Base-by-base conservation (phyloP, 2,113 vertebrate genomes). In the Cyprinus carpio region DNA sequence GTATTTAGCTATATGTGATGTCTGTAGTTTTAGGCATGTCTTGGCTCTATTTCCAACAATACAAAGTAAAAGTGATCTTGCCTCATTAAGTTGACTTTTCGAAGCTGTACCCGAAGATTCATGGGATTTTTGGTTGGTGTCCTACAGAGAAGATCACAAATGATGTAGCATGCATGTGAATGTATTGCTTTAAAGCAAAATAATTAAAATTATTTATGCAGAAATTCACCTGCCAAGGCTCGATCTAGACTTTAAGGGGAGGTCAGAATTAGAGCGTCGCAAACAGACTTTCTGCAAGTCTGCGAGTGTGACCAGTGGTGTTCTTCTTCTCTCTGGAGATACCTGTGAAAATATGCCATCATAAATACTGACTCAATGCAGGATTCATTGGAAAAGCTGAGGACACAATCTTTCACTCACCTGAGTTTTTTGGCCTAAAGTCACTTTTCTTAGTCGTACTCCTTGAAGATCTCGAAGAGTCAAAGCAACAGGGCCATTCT, bases 391-490 rank as follows among this genome's bases (percentile, higher is more conserved):
- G 20, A 0, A 18, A 81, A 49, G 34, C 1, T 40, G 20, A 20
- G 65, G 15, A 67, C 4, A 65, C 29, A 72, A 15, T 15, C 27
- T 23, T 6, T 82, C 58, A 25, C 81, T 80, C 81, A 86, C 90
- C 84, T 69, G 92, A 10, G 67, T 13, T 89, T 11, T 71, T 88
- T 20, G 0, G 65, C 80, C 79, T 81, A 75, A 56, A 40, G 49
- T 90, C 77, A 93, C 94, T 85, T 95, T 96, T 88, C 93, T 95
- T 75, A 97, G 89, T 87, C 94, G 96, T 11, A 97, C 95, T 23
- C 92, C 92, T 69, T 95, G 92, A 56, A 97, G 93, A 84, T 96
- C 96, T 86, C 92, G 94, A 87, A 96, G 89, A 16, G 94, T 96
- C 91, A 97, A 90, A 20, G 95, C 91, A 89, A 93, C 62, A 0